Base-by-base conservation (phyloP, 2,797 vertebrate species). In the Nannoperca obscura region DNA sequence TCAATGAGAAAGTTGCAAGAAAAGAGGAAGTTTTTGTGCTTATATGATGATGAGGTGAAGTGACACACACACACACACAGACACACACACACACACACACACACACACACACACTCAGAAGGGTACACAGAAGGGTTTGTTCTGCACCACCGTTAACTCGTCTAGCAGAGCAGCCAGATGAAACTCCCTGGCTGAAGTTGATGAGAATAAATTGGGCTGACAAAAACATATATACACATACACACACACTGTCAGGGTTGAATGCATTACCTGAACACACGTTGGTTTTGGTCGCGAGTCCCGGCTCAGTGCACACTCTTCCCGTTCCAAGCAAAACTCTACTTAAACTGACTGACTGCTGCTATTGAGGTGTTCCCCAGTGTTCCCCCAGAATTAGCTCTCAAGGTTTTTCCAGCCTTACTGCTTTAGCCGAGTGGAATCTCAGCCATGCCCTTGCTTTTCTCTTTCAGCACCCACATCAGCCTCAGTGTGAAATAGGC, bases 121-220 rank as follows among this genome's bases (percentile, higher is more conserved):
- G n/a, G 15, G 40, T 15, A 67, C 54, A 66, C 71, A 64, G 69
- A 38, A 59, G 55, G 32, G 40, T 73, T 83, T 89, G 70, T 86
- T 86, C 40, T 34, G 13, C 27, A 24, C 22, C 61, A 7, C 42
- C 1, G 8, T 42, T 50, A 15, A 49, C 73, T 68, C 5, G 19
- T 76, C 47, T 15, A 49, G 50, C 47, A 10, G n/a, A 68, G 72
- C 44, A 69, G 71, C 58, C 59, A 53, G 76, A 76, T 74, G 63
- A 67, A 81, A 76, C 22, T 65, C 13, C 47, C 8, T 13, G 55
- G 53, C 67, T 52, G 59, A 62, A 80, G 59, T 80, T 80, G 13
- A 81, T 79, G 67, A 67, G 82, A 61, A 81, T 76, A 57, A 86
- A 86, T 81, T 73, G 60, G 63, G 53, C 64, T 46, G 40, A 84